These are phyloP conservation scores for Ladona fulva DNA, from an alignment of 1,140 invertebrate species.

Conservation along the genomic window DNA sequence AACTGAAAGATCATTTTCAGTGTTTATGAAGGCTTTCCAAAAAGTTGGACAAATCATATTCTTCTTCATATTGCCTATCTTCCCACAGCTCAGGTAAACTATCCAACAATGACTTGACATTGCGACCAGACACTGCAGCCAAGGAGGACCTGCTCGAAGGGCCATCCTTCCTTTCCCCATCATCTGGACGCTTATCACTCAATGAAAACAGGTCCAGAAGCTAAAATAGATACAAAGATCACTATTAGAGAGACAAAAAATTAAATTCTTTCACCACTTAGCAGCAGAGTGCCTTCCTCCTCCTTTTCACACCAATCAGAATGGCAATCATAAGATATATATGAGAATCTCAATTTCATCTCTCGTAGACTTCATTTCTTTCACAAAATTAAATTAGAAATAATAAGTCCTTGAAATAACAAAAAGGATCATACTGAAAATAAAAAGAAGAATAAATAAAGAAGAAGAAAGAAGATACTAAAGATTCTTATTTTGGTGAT, in stretches of 20 bases:
- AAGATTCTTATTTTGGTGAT: too few relatives aligned
- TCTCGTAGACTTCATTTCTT: too few relatives aligned
- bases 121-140: slow-evolving; percentile 23
- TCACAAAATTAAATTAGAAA: too few relatives aligned
- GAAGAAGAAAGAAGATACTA: too few relatives aligned
- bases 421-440: too few relatives aligned
- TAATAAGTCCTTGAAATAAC: too few relatives aligned
- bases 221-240: slow-evolving; percentile 35
- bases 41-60: slow-evolving; percentile 83
- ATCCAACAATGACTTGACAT: slow-evolving; percentile 62
- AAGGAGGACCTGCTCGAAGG: slow-evolving; percentile 15
- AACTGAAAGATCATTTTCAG: too few relatives aligned
- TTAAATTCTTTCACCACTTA: not conserved
- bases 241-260: slow-evolving; percentile 7
- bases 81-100: slow-evolving; percentile 91
- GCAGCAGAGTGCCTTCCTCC: too few relatives aligned
- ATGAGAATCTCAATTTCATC: too few relatives aligned
- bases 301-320: too few relatives aligned
- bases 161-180: slow-evolving; percentile 19
- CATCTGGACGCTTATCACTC: slow-evolving; percentile 42
- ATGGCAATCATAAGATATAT: too few relatives aligned
- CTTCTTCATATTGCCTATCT: slow-evolving; percentile 86
- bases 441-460: too few relatives aligned
- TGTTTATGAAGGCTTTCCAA: slow-evolving; percentile 33
- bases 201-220: slow-evolving; percentile 81